A percentile compares a stretch with the other conserved stretches of the same genome.
These are phyloP conservation scores for Tachina lurida DNA, from an alignment of 2,888 invertebrate genomes.

Conservation along the genomic window DNA sequence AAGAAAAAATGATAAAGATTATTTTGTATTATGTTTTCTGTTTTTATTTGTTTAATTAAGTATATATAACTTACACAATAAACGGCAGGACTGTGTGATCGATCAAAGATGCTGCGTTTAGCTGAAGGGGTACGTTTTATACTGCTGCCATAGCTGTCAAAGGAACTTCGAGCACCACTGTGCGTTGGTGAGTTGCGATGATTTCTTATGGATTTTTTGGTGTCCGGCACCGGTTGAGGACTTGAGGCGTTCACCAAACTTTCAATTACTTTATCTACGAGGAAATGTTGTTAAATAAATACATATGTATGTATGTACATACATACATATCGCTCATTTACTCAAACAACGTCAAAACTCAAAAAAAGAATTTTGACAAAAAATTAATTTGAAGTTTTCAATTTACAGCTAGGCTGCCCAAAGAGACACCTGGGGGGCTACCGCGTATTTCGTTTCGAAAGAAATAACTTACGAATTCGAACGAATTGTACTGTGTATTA, in stretches of 20 bases:
- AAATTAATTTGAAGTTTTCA: too few relatives aligned
- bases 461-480: too few relatives aligned
- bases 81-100: conserved; percentile 81
- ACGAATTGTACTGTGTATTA: too few relatives aligned
- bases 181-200: conserved; percentile 79
- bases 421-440: too few relatives aligned
- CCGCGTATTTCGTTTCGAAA: too few relatives aligned
- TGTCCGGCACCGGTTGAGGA: conserved; percentile 82
- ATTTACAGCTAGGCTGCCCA: too few relatives aligned
- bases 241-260: conserved; percentile 77
- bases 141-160: conserved; percentile 78
- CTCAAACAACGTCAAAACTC: too few relatives aligned
- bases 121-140: conserved; percentile 79
- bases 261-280: conserved; percentile 75
- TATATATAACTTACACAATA: conserved; percentile 78
- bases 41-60: not conserved
- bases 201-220: conserved; percentile 77
- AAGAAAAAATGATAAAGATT: not conserved
- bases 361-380: too few relatives aligned
- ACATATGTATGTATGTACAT: too few relatives aligned
- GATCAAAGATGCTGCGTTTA: conserved; percentile 79
- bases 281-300: not conserved
- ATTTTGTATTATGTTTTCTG: not conserved
- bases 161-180: conserved; percentile 77
- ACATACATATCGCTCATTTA: too few relatives aligned